Conservation (phyloP, 2,113 vertebrate species). For the Thamnophis sirtalis region DNA sequence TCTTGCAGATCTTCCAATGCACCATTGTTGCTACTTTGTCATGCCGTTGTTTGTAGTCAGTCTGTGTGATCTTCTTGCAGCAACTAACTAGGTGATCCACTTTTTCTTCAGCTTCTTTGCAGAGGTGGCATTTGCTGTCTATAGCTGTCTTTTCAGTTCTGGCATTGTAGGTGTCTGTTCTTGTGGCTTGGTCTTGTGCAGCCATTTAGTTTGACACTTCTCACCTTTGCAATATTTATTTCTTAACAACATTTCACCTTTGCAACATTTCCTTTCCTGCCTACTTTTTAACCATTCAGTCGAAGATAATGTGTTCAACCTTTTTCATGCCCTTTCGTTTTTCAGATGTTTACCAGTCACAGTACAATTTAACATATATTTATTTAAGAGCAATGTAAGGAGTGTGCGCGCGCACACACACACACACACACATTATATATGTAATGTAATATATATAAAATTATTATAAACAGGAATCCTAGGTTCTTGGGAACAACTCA, state of each 20-base stretch:
- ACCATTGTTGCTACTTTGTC: background rate
- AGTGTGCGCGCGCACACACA: too few species aligned
- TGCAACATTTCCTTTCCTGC: background rate
- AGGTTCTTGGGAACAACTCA: background rate
- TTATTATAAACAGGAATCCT: background rate
- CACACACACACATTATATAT: too few species aligned
- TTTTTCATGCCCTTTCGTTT: background rate
- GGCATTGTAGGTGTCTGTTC: background rate
- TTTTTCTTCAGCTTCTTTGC: background rate
- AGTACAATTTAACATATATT: background rate
- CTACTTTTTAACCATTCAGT: background rate
- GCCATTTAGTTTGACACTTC: too few species aligned
- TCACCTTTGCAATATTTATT: background rate
- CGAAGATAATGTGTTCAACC: background rate
- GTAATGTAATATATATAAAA: too few species aligned
- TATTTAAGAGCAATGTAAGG: background rate
- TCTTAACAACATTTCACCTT: too few species aligned
- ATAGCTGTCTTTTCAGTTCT: background rate
- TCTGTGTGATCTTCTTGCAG: background rate
- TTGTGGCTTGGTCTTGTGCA: background rate
- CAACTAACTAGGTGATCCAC: background rate
- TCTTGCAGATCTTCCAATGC: background rate
- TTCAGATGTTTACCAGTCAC: background rate
- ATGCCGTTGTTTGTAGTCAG: background rate
- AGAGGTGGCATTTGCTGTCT: background rate